These are phyloP conservation scores for Neoarius graeffei DNA, from an alignment of 2,113 vertebrate genomes.

Conservation along the genomic window DNA sequence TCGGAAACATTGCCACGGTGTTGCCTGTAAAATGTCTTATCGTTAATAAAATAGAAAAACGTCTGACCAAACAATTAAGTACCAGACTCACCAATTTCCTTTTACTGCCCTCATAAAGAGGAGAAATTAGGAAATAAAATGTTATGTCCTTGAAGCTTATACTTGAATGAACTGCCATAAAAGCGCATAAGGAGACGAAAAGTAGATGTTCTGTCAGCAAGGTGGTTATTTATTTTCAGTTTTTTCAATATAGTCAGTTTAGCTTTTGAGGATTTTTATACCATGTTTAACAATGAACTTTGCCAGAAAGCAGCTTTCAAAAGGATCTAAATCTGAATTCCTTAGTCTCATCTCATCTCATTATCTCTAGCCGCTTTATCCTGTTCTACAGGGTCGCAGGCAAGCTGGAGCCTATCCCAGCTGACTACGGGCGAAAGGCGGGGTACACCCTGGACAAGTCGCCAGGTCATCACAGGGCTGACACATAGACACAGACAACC, in stretches of 20 bases:
- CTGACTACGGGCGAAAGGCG: too few species aligned
- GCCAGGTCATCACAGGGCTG: too few species aligned
- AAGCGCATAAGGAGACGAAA: neutral
- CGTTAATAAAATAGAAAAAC: neutral
- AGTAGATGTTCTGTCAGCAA: neutral
- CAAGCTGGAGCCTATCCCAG: too few species aligned
- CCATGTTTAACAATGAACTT: neutral
- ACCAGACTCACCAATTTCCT: neutral
- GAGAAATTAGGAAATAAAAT: constrained; percentile 7
- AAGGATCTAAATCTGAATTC: neutral
- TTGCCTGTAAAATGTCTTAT: neutral
- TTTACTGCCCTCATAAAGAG: constrained; percentile 13
- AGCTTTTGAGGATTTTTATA: too few species aligned
- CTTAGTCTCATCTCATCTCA: too few species aligned
- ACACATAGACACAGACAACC: too few species aligned
- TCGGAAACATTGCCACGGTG: neutral
- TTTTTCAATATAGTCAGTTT: neutral
- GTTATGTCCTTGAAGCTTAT: neutral
- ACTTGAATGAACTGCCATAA: neutral
- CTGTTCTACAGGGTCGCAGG: too few species aligned
- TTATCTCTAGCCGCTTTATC: too few species aligned
- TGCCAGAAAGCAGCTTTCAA: neutral
- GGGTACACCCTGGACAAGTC: too few species aligned
- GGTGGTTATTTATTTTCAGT: too few species aligned
- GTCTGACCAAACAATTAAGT: neutral